These are phyloP conservation scores for Burhinus bistriatus DNA, from an alignment of 2,113 vertebrate genomes.

Conservation along the genomic window DNA sequence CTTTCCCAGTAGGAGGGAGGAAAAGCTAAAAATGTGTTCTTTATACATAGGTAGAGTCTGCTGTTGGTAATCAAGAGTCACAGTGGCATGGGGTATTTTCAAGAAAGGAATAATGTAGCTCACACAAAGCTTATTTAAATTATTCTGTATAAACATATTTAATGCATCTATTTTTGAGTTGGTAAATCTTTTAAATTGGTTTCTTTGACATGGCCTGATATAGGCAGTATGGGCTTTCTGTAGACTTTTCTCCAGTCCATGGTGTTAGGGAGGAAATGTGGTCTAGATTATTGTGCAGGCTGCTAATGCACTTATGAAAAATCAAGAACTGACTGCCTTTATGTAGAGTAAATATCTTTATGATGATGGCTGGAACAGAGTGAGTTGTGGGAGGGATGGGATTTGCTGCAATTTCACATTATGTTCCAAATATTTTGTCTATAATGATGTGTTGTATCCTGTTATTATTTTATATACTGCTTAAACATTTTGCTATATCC, in stretches of 20 bases:
- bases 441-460: slow-evolving; percentile 64
- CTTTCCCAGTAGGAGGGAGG: rapidly evolving
- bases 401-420: slow-evolving; percentile 22
- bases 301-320: slow-evolving; percentile 20
- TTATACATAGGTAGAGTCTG: neutral
- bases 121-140: neutral
- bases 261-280: neutral
- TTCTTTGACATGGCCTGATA: neutral
- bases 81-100: neutral
- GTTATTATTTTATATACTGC: slow-evolving; percentile 47
- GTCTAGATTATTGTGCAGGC: neutral
- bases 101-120: neutral
- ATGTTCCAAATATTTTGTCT: slow-evolving; percentile 21
- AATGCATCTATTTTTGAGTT: neutral
- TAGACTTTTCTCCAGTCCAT: neutral
- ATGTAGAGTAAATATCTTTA: neutral
- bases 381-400: neutral
- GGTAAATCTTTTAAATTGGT: neutral
- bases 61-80: neutral
- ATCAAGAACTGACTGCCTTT: neutral
- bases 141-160: neutral
- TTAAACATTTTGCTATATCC: slow-evolving; percentile 44
- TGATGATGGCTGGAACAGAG: slow-evolving; percentile 38
- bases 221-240: neutral
- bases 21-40: neutral